Evolutionary conservation across 2,113 vertebrate genomes (phyloP).

Genomic region (Rattus norvegicus): DNA sequence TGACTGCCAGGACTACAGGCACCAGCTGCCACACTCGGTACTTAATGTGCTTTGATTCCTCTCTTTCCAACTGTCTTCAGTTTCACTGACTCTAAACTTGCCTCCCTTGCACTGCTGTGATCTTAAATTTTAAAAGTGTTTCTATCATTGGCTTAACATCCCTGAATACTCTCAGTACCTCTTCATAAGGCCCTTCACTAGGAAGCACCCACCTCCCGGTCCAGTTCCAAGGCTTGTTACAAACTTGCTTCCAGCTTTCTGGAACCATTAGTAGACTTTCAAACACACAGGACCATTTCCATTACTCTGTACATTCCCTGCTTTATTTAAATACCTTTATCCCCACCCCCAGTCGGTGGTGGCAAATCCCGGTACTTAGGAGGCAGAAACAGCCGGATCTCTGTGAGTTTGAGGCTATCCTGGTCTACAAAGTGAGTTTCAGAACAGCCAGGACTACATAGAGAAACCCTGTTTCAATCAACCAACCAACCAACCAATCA

Average conservation of each 20-base stretch:
- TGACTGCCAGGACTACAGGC: not conserved
- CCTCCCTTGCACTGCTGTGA: not conserved
- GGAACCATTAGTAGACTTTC: not conserved
- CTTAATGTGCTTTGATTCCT: not conserved
- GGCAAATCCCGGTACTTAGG: not conserved
- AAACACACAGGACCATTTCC: not conserved
- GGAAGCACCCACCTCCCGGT: not conserved
- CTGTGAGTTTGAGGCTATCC: not conserved
- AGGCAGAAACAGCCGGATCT: not conserved
- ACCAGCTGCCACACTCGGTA: not conserved
- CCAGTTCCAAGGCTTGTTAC: not conserved
- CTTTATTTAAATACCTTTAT: conserved; percentile 29
- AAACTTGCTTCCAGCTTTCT: not conserved
- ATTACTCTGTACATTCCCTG: not conserved
- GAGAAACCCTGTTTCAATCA: not conserved
- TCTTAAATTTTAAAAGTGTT: conserved; percentile 31
- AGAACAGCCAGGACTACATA: not conserved
- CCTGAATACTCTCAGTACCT: not conserved
- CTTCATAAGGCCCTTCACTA: not conserved
- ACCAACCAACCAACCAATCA: not conserved
- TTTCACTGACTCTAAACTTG: not conserved
- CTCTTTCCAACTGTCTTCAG: not conserved
- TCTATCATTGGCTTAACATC: not conserved
- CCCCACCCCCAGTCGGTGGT: not conserved
- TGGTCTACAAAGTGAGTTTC: not conserved